Evolutionary conservation across 2,888 invertebrate genomes (phyloP).

Genomic region (Cephonodes hylas): DNA sequence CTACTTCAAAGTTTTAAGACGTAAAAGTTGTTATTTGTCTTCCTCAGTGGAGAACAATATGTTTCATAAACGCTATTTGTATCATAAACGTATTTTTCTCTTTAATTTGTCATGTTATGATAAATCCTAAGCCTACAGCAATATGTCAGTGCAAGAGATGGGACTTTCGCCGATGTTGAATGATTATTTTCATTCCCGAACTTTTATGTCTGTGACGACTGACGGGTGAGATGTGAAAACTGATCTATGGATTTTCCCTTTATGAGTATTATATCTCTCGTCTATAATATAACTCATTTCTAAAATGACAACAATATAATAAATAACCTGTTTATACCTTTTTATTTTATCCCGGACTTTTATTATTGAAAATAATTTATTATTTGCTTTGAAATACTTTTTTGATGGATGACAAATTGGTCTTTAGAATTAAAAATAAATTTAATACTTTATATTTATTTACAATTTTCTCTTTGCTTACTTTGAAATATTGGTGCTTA

Average conservation of each 20-base stretch:
- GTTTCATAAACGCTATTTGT: too few species aligned
- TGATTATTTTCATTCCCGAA: constrained; percentile 60
- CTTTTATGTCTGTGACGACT: constrained; percentile 51
- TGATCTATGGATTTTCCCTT: constrained; percentile 42
- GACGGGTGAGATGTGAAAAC: constrained; percentile 45
- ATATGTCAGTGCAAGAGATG: constrained; percentile 45
- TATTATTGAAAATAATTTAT: neutral
- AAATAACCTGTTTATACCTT: neutral
- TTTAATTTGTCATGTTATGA: too few species aligned
- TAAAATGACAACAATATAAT: neutral
- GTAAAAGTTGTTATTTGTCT: too few species aligned
- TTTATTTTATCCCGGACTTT: neutral
- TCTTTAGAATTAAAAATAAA: too few species aligned
- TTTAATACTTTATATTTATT: too few species aligned
- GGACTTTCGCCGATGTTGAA: constrained; percentile 50
- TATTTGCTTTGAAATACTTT: neutral
- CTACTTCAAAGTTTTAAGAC: too few species aligned
- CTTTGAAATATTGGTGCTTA: too few species aligned
- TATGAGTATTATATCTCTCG: neutral
- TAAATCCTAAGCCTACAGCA: neutral
- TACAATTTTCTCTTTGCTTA: too few species aligned
- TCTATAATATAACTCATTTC: neutral
- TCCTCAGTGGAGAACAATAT: too few species aligned
- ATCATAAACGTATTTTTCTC: too few species aligned
- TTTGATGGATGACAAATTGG: too few species aligned